Evolutionary conservation across 1,140 invertebrate species (phyloP).

Genomic region (Drosophila malerkotliana): DNA sequence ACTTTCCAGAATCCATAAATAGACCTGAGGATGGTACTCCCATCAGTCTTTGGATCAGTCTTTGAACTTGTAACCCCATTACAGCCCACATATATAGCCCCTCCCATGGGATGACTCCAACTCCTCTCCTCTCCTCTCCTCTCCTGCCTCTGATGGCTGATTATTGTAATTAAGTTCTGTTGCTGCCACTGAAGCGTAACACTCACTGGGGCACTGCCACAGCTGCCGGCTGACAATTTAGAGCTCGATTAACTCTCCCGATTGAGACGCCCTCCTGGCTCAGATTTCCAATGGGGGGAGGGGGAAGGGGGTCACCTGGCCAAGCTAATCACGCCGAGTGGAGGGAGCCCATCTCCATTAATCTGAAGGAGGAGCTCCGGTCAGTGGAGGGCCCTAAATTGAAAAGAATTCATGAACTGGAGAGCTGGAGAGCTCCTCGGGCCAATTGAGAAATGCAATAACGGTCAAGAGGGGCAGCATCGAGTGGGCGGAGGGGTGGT

Average conservation of each 20-base stretch:
- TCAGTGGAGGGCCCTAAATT: conserved; percentile 29
- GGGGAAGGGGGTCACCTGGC: conserved; percentile 31
- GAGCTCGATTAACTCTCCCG: conserved; percentile 77
- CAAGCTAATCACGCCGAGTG: conserved; percentile 22
- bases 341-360: conserved; percentile 22
- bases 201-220: conserved; percentile 23
- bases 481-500: not conserved
- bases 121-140: conserved; percentile 17
- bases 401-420: conserved; percentile 39
- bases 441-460: conserved; percentile 53
- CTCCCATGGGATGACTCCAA: not conserved
- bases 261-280: conserved; percentile 50
- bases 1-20: not conserved
- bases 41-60: not conserved
- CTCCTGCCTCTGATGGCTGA: conserved; percentile 31
- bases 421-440: conserved; percentile 37
- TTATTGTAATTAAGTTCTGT: conserved; percentile 78
- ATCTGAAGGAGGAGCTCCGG: conserved; percentile 13
- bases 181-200: conserved; percentile 60
- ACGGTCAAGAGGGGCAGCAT: conserved; percentile 29
- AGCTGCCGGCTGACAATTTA: conserved; percentile 56
- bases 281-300: conserved; percentile 40
- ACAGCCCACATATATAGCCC: not conserved
- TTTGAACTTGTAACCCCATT: conserved; percentile 8
- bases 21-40: not conserved